Conservation (phyloP, 2,113 vertebrate genomes). For the Laticauda colubrina region DNA sequence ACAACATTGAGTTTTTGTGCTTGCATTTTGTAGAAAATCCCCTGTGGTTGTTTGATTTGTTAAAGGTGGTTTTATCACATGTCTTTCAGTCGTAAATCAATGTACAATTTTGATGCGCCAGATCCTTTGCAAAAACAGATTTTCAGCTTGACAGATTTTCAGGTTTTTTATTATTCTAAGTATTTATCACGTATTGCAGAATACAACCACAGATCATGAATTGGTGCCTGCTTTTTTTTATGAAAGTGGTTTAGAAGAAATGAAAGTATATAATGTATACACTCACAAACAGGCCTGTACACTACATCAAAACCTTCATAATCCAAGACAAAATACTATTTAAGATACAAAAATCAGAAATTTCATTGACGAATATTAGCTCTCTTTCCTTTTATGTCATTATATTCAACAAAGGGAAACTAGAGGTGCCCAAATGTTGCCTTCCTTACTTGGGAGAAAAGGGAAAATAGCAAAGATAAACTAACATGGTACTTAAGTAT, state of each 20-base stretch:
- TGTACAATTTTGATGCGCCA: not conserved
- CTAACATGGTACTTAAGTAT: not conserved
- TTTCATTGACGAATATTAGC: not conserved
- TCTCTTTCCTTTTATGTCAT: not conserved
- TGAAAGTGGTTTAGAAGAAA: not conserved
- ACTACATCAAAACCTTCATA: not conserved
- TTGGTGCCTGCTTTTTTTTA: not conserved
- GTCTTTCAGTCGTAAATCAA: slow-evolving; percentile 39
- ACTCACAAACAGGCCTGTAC: not conserved
- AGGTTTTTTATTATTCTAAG: not conserved
- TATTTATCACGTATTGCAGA: not conserved
- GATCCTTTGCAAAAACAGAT: slow-evolving; percentile 19
- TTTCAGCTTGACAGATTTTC: slow-evolving; percentile 7
- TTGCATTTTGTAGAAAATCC: slow-evolving; percentile 51
- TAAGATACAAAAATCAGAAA: not conserved
- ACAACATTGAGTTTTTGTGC: slow-evolving; percentile 50
- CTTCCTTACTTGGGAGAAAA: not conserved
- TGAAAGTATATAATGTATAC: not conserved
- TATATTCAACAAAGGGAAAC: not conserved
- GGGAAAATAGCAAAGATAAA: not conserved
- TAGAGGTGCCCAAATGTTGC: not conserved
- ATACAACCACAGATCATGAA: not conserved
- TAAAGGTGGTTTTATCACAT: slow-evolving; percentile 52
- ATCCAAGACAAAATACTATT: not conserved
- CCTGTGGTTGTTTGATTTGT: slow-evolving; percentile 56